Conservation (phyloP, 2,888 invertebrate genomes). For the Vanessa cardui region DNA sequence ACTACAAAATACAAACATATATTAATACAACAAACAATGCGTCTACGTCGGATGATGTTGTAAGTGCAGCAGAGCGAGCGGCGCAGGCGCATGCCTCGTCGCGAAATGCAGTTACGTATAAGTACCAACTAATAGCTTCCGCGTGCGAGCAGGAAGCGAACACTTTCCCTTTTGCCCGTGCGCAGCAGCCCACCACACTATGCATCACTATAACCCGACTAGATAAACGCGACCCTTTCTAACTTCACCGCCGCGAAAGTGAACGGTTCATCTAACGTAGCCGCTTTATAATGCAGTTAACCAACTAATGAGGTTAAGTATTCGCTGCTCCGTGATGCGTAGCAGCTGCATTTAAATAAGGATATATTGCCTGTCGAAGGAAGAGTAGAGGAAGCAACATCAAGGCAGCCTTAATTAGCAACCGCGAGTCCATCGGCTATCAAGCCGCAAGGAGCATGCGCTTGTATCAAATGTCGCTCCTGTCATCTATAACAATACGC, state of each 20-base stretch:
- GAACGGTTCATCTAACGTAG: conserved; percentile 47
- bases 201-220: conserved; percentile 69
- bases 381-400: conserved; percentile 22
- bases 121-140: conserved; percentile 71
- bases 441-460: neutral
- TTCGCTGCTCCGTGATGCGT: conserved; percentile 65
- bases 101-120: conserved; percentile 71
- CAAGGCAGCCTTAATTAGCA: conserved; percentile 29
- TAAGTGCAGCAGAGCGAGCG: conserved; percentile 36
- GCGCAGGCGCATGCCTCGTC: conserved; percentile 43
- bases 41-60: conserved; percentile 26
- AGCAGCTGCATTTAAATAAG: conserved; percentile 70
- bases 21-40: conserved; percentile 19
- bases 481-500: conserved; percentile 49
- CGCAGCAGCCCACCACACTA: conserved; percentile 76
- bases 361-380: conserved; percentile 31
- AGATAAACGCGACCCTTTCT: conserved; percentile 43
- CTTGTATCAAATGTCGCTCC: conserved; percentile 52
- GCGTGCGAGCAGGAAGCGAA: conserved; percentile 78
- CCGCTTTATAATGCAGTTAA: conserved; percentile 72
- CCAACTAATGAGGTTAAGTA: conserved; percentile 77
- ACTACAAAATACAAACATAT: no score
- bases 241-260: conserved; percentile 36
- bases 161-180: conserved; percentile 81
- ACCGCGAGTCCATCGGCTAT: neutral